Evolutionary conservation across 1,140 invertebrate species (phyloP), one percentile per base, ranked within the genome.

Genomic region (Ooceraea biroi): DNA sequence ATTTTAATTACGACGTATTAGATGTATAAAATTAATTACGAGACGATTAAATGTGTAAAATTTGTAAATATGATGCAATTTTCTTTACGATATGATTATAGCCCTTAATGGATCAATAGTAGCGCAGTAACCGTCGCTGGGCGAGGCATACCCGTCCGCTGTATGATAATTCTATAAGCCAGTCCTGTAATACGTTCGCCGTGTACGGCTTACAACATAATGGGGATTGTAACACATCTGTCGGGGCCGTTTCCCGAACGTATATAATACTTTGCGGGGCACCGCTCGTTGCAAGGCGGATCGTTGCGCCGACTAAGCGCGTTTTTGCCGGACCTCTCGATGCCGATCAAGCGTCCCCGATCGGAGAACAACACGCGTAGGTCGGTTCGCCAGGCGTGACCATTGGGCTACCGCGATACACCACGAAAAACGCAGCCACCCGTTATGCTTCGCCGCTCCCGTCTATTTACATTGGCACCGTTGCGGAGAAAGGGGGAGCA

Each of bases 401-500:
- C 89, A 87, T 85, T 86, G 90, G 76, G 85, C 90, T 91, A 91
- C 88, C 89, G 87, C 89, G 90, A 91, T 91, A 91, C 90, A 85
- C 83, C 88, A 82, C 85, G 90, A 92, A 92, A 92, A 92, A 92
- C 89, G 46, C 52, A 84, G 69, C 76, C 71, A 73, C 73, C 80
- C 68, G 83, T 82, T 85, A 88, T 89, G 90, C 90, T 90, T 87
- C 87, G 83, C 90, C 89, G 91, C 82, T 69, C 87, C 84, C 89
- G 86, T 89, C 88, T 92, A 92, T 92, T 92, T 90, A 87, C 90
- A 90, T 91, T 91, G 72, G 82, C 87, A 86, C 82, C 85, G 84
- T 72, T 65, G 66, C 85, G 86, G 82, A 25, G 41, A 50, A 1
- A 60, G 22, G 27, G 61, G 68, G 63, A 68, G 76, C n/a, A 66